Percentiles rank a stretch among this genome's conserved stretches.
Evolutionary conservation across 2,888 invertebrate genomes (phyloP).

Genomic region (Heteropelma amictum): DNA sequence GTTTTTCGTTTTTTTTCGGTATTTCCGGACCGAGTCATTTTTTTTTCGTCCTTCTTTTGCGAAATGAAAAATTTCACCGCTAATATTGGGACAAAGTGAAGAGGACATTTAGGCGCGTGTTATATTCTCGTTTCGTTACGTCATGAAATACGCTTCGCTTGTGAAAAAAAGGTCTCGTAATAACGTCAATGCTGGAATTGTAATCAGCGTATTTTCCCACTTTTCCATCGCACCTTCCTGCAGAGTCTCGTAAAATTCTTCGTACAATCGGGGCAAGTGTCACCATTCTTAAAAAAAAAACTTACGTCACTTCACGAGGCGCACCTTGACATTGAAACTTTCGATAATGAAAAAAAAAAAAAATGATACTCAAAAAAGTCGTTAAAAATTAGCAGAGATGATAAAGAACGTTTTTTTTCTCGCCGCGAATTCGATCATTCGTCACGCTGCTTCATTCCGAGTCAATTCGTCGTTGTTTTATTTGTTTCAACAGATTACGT

Average conservation of each 20-base stretch:
- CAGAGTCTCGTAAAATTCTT: neutral
- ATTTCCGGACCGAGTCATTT: no score
- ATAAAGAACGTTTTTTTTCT: no score
- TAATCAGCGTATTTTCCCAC: constrained; percentile 32
- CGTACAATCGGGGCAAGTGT: neutral
- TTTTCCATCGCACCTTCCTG: constrained; percentile 22
- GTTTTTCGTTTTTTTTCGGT: no score
- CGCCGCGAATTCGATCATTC: neutral
- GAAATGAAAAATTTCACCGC: no score
- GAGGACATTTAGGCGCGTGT: no score
- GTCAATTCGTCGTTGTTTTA: neutral
- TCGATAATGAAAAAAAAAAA: neutral
- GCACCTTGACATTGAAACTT: constrained; percentile 10
- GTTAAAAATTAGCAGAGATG: no score
- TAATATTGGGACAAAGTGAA: no score
- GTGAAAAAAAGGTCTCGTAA: constrained; percentile 6
- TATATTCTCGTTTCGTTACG: no score
- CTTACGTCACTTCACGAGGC: neutral
- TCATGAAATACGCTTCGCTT: constrained; percentile 17
- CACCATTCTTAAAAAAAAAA: neutral
- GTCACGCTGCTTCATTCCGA: neutral
- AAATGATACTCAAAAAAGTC: no score
- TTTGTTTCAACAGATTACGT: neutral
- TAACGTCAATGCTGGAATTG: constrained; percentile 27
- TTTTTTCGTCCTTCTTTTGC: no score